Evolutionary conservation across 2,113 vertebrate species (phyloP), one percentile per base, ranked within the genome.

Genomic region (Lathamus discolor): DNA sequence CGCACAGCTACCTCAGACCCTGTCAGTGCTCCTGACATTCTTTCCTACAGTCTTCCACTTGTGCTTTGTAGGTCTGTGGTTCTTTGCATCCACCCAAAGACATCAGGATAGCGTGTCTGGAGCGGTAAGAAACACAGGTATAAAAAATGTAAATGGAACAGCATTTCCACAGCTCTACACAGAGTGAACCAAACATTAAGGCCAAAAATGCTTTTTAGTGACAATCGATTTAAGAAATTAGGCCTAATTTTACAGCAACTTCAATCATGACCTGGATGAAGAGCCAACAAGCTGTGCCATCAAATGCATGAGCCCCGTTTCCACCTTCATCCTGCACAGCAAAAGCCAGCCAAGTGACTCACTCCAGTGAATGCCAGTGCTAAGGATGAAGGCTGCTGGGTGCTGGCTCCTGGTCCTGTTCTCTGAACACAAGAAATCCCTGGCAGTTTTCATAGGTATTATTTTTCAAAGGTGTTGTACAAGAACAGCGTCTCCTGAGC

Each of bases 41-140:
- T 79, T 95, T 76, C 88, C 88, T 95, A 37, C 95, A 66, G 76
- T 84, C 92, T 86, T 95, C 93, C 88, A 76, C 91, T 95, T 24
- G 76, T 82, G 22, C 76, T 88, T 44, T 68, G 92, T 79, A 92
- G 93, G 81, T 92, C 88, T 92, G 92, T 55, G 95, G 91, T 59
- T 92, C 83, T 67, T 86, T 41, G 24, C 92, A 87, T 82, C 88
- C 95, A 75, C 62, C 80, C 96, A 87, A 90, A 93, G 93, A 87
- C 92, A 94, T 92, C 90, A 93, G 2, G 52, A 88, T 20, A 90
- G 93, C 88, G 69, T 64, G 76, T 88, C 91, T 17, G 48, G 90
- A 73, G 81, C 83, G 88, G 93, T 91, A 93, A 96, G 91, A 95
- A 96, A 90, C 3, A 63, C 49, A 55, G 95, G 67, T 18, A 93